These are phyloP conservation scores for Prochilodus magdalenae DNA, from an alignment of 2,113 vertebrate genomes.

Conservation along the genomic window DNA sequence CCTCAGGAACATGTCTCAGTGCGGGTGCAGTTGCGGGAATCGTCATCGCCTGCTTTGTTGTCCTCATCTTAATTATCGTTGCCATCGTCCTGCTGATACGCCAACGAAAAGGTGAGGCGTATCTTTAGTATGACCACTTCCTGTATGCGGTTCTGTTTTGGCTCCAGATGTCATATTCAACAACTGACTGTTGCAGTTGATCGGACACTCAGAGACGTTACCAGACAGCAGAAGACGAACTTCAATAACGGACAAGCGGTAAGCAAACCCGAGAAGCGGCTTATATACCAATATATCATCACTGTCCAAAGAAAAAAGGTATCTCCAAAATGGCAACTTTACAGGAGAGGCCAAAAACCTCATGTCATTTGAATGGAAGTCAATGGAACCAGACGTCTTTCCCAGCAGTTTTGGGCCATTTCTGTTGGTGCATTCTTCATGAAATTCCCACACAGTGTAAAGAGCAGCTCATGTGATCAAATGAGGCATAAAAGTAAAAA, in stretches of 20 bases:
- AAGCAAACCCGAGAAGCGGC: slow-evolving; percentile 58
- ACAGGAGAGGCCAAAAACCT: too few relatives aligned
- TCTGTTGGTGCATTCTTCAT: too few relatives aligned
- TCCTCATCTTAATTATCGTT: slow-evolving; percentile 71
- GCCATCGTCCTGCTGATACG: slow-evolving; percentile 64
- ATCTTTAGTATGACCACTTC: not conserved
- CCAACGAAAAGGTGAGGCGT: slow-evolving; percentile 64
- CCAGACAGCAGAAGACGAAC: slow-evolving; percentile 55
- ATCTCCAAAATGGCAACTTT: too few relatives aligned
- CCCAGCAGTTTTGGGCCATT: too few relatives aligned
- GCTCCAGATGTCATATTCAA: not conserved
- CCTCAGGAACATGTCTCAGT: slow-evolving; percentile 70
- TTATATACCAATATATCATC: not conserved
- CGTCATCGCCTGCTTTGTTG: slow-evolving; percentile 73
- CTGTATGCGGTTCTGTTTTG: not conserved
- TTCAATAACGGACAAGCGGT: slow-evolving; percentile 60
- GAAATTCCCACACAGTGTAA: too few relatives aligned
- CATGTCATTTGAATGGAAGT: too few relatives aligned
- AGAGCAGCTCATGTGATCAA: too few relatives aligned
- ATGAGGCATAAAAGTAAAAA: too few relatives aligned
- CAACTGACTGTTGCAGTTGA: slow-evolving; percentile 59
- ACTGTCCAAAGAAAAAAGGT: too few relatives aligned
- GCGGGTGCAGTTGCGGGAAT: slow-evolving; percentile 76
- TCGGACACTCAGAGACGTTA: slow-evolving; percentile 46
- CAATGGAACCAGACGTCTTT: too few relatives aligned